These are phyloP conservation scores for Auanema freiburgensis DNA, from an alignment of 2,888 invertebrate species.

Conservation along the genomic window DNA sequence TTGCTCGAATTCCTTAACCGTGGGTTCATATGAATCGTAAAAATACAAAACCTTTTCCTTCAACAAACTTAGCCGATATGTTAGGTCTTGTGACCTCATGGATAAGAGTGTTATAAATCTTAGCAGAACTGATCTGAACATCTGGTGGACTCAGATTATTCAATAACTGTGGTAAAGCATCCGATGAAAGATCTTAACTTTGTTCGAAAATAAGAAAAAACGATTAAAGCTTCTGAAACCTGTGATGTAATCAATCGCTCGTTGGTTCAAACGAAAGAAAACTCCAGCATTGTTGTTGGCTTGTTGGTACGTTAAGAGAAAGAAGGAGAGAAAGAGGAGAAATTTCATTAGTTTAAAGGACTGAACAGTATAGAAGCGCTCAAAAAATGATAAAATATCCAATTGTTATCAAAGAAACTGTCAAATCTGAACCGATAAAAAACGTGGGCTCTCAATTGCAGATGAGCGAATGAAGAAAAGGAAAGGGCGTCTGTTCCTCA, in stretches of 20 bases:
- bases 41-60: constrained; percentile 34
- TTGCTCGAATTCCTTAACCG: constrained; percentile 28
- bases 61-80: constrained; percentile 48
- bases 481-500: too few species aligned
- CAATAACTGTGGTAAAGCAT: constrained; percentile 38
- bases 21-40: neutral
- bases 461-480: too few species aligned
- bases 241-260: constrained; percentile 40
- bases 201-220: neutral
- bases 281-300: constrained; percentile 28
- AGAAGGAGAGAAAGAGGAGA: too few species aligned
- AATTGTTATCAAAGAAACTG: too few species aligned
- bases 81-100: constrained; percentile 41
- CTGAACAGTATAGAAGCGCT: too few species aligned
- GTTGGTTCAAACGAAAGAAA: constrained; percentile 39
- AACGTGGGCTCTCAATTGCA: too few species aligned
- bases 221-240: constrained; percentile 17
- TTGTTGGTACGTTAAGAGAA: too few species aligned
- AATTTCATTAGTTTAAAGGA: too few species aligned
- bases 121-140: constrained; percentile 26
- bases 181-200: constrained; percentile 9
- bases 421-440: too few species aligned
- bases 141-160: constrained; percentile 41
- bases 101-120: constrained; percentile 18
- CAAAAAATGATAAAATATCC: too few species aligned